A percentile compares a stretch with the other conserved stretches of the same genome.
Conservation (phyloP, 1,140 invertebrate genomes). For the Bombus haemorrhoidalis region DNA sequence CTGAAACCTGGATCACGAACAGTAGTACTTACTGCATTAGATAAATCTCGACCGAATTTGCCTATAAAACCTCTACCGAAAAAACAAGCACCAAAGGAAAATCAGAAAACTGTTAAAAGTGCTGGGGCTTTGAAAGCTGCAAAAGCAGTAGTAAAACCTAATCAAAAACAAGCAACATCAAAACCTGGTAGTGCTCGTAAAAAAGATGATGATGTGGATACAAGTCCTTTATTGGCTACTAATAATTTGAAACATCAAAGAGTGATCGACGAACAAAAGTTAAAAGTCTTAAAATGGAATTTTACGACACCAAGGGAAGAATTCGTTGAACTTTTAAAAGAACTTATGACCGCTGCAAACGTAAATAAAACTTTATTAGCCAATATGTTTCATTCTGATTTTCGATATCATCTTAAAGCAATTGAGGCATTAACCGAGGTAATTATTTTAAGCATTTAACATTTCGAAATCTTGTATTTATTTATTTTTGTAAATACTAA, state of each 20-base stretch:
- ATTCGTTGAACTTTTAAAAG: conserved; percentile 95
- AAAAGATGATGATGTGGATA: conserved; percentile 94
- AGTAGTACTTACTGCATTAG: conserved; percentile 89
- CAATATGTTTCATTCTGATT: conserved; percentile 98
- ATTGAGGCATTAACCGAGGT: conserved; percentile 94
- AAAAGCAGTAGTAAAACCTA: conserved; percentile 80
- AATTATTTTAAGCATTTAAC: conserved; percentile 35
- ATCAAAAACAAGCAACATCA: conserved; percentile 26
- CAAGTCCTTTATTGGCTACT: conserved; percentile 90
- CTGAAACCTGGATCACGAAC: conserved; percentile 94
- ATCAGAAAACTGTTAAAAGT: conserved; percentile 83
- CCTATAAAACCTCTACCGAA: conserved; percentile 91
- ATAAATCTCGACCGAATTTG: conserved; percentile 92
- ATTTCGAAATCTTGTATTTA: no score
- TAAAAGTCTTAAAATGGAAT: conserved; percentile 98
- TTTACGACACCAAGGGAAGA: conserved; percentile 96
- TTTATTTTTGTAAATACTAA: not conserved
- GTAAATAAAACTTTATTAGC: conserved; percentile 93
- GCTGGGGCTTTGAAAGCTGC: conserved; percentile 82
- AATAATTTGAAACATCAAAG: conserved; percentile 96
- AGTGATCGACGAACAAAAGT: conserved; percentile 94
- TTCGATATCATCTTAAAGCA: conserved; percentile 97
- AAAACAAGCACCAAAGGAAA: conserved; percentile 83
- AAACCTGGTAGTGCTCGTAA: conserved; percentile 84
- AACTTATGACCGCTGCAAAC: conserved; percentile 94